Base-by-base conservation (phyloP, 2,888 invertebrate genomes). In the Mongoloraphidia duomilia region DNA sequence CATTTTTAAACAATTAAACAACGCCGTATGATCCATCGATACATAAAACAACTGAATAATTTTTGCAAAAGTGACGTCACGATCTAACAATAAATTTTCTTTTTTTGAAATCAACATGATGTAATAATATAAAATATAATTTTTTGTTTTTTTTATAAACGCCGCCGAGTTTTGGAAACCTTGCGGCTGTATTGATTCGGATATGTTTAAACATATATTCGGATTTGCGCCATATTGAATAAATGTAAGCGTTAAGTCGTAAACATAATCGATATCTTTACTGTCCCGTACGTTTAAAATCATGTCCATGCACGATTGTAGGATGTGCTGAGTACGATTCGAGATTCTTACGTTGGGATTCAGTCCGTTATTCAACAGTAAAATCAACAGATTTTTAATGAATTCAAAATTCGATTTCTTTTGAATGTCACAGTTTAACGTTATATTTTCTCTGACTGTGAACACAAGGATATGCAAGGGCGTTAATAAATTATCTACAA, bases 141-240 rank as follows among this genome's bases (percentile, higher is more conserved):
- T 75, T 53, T 75, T 70, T 11, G 74, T 73, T 59, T 77, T 75
- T 66, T 77, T 77, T 47, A 75, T 63, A 52, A 69, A 67, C 50
- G 65, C 64, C 50, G 64, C 60, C 46, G 53, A 53, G 52, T 57
- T 56, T 52, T 63, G 63, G 43, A 61, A 52, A 11, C 63, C 63
- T 52, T 66, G 65, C 51, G 62, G 64, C 51, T 66, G 66, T 56
- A 68, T 64, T 55, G 65, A 66, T 60, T 69, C 69, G 2, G 67
- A 64, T 59, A 69, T 67, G 54, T 65, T 68, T 37, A 82, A 70
- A 56, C 75, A 75, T 49, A 81, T 69, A 60, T 83, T 80, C 12
- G 84, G 82, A 70, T 84, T 77, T 40, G 83, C 84, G 46, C 84
- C 84, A 61, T 82, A 82, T 63, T 82, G 82, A 43, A 85, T 74